phyloP scores from a whole-genome alignment of 2,888 invertebrate genomes.

The Neelides folsomi region DNA sequence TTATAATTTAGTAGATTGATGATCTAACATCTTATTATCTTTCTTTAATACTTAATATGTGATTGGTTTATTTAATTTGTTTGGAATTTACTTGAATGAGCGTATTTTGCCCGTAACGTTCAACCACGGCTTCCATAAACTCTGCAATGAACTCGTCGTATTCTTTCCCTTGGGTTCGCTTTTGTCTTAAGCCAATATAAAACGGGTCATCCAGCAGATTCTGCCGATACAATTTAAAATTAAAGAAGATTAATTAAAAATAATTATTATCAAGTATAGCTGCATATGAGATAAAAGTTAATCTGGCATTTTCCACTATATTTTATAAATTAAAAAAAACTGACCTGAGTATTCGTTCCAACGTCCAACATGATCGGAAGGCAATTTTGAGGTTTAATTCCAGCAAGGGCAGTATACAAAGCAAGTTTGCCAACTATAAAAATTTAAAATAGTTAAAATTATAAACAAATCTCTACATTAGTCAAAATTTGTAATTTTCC shows the following conservation, averaged over 20 bases:
- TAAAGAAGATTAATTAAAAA: too few species aligned
- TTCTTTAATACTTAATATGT: too few species aligned
- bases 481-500: too few species aligned
- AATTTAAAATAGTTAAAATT: too few species aligned
- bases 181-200: conserved; percentile 83
- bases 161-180: conserved; percentile 64
- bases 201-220: conserved; percentile 79
- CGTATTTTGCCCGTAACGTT: conserved; percentile 72
- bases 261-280: too few species aligned
- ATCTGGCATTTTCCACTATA: too few species aligned
- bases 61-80: too few species aligned
- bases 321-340: not conserved
- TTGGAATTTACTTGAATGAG: conserved; percentile 50
- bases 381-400: conserved; percentile 90
- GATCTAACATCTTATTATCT: too few species aligned
- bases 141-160: conserved; percentile 93
- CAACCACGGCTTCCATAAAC: conserved; percentile 87
- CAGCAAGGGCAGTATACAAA: conserved; percentile 88
- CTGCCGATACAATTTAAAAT: too few species aligned
- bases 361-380: conserved; percentile 88
- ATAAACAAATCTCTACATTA: too few species aligned
- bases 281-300: too few species aligned
- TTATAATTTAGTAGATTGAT: too few species aligned
- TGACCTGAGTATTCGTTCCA: conserved; percentile 78
- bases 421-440: conserved; percentile 87